Evolutionary conservation across 2,888 invertebrate genomes (phyloP), one percentile per base, ranked within the genome.

Genomic region (Tinea trinotella): DNA sequence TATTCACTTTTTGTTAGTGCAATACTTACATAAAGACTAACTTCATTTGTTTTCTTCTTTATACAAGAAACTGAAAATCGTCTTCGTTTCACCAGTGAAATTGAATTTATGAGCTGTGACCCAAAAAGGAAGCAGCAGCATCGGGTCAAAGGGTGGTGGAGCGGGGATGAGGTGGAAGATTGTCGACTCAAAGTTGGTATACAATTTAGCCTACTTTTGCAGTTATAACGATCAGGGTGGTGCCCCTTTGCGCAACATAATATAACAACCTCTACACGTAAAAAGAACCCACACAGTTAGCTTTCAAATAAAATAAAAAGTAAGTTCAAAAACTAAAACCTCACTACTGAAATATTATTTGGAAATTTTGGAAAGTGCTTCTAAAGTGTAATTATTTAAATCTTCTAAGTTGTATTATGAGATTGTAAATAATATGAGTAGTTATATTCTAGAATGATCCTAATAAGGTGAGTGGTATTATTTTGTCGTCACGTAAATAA

Each of bases 101-200:
- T 19, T 12, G 18, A 46, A 46, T 46, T 46, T 46, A 46, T 19
- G 46, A 46, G 46, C 17, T 9, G 17, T 46, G 19, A 19, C 46
- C 46, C 46, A 46, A 17, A 46, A 19, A 46, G 10, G 18, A 46
- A 46, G 46, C n/a, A 17, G 10, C 12, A 12, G 46, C 19, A 15
- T 46, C 17, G 46, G 46, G 46, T 46, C 19, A 19, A 10, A 46
- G 46, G 46, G 46, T 46, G 46, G 46, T 40, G 40, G 12, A 13
- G n/a, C 10, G 15, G n/a, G 18, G 46, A 18, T 12, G 46, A 17
- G 46, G 46, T 19, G 46, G 15, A 17, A 19, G 46, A 15, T 9
- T 46, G 17, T 19, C 46, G n/a, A 18, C 18, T 19, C 46, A 19
- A 19, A 46, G 19, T 46, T 46, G 46, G 10, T 46, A 46, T 19